Evolutionary conservation across 1,140 invertebrate genomes (phyloP).

Genomic region (Helicoverpa zea): DNA sequence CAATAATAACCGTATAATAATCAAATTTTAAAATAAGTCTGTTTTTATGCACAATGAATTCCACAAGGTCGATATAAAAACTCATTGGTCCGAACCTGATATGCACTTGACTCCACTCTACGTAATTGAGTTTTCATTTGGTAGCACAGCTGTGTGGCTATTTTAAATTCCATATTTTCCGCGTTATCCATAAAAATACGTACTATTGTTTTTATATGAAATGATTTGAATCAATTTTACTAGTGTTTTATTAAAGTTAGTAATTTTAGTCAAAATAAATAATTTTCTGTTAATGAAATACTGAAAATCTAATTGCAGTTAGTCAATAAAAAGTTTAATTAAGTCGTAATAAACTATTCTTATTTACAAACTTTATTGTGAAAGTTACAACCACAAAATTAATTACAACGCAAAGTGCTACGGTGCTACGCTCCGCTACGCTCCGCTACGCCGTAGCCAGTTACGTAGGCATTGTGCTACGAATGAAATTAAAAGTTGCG

Average conservation of each 20-base stretch:
- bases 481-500: conserved; percentile 18
- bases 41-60: neutral
- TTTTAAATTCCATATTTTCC: conserved; percentile 5
- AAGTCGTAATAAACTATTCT: neutral
- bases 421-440: neutral
- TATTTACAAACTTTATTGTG: neutral
- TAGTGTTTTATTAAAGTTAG: too few species aligned
- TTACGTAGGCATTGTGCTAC: conserved; percentile 16
- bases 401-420: neutral
- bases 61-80: neutral
- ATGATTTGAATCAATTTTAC: too few species aligned
- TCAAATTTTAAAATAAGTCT: neutral
- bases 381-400: conserved; percentile 7
- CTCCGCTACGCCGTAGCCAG: conserved; percentile 6
- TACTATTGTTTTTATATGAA: too few species aligned
- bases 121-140: conserved; percentile 5
- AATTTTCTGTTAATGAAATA: too few species aligned
- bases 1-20: neutral
- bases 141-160: neutral
- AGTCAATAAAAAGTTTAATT: neutral
- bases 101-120: conserved; percentile 1
- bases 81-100: conserved; percentile 4
- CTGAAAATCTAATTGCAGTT: neutral
- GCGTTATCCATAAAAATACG: too few species aligned
- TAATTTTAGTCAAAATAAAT: too few species aligned